Evolutionary conservation across 2,797 vertebrate genomes (phyloP).

Genomic region (Manis javanica): DNA sequence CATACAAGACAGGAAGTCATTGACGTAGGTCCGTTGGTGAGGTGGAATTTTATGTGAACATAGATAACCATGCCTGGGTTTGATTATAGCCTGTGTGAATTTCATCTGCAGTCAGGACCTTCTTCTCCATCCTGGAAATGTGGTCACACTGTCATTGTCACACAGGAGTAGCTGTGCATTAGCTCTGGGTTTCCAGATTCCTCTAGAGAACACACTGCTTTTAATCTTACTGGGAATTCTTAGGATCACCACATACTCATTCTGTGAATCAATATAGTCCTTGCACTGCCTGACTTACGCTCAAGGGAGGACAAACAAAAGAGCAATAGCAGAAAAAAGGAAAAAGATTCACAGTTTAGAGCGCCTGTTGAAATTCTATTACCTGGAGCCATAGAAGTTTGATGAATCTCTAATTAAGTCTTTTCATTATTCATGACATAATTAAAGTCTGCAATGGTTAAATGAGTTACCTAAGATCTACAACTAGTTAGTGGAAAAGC

Average conservation of each 20-base stretch:
- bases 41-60: background rate
- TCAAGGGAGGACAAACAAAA: background rate
- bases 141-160: background rate
- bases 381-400: background rate
- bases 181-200: background rate
- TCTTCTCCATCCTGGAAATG: background rate
- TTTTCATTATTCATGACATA: background rate
- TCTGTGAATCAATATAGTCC: background rate
- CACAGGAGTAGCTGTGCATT: background rate
- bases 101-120: background rate
- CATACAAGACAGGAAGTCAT: background rate
- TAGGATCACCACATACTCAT: background rate
- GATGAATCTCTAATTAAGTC: constrained; percentile 16
- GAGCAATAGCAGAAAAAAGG: background rate
- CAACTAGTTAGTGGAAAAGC: background rate
- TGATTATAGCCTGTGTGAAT: background rate
- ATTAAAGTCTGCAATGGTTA: background rate
- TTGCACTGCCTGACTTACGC: background rate
- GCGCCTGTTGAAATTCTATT: background rate
- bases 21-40: background rate
- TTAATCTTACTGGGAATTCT: background rate
- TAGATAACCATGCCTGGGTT: background rate
- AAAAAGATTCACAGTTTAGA: background rate
- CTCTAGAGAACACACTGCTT: background rate
- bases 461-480: background rate